phyloP scores from a whole-genome alignment of 1,140 invertebrate genomes.

The Lordiphosa mommai region DNA sequence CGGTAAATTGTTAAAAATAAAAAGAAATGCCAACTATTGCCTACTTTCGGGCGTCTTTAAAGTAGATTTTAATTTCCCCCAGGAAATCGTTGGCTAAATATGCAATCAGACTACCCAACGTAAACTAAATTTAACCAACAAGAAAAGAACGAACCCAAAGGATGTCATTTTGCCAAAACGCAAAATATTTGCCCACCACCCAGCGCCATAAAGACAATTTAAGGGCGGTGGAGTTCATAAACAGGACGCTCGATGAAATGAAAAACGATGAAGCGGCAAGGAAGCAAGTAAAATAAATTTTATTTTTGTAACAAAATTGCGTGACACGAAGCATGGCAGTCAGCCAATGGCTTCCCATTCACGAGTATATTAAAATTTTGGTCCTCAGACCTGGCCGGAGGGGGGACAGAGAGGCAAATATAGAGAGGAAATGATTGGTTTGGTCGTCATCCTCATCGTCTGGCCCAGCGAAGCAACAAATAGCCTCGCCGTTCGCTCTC shows the following conservation, averaged over 20 bases:
- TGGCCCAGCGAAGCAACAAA: slow-evolving; percentile 66
- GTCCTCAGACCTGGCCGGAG: slow-evolving; percentile 24
- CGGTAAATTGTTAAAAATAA: background rate
- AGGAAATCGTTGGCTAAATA: slow-evolving; percentile 49
- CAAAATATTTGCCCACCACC: slow-evolving; percentile 55
- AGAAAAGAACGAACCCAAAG: slow-evolving; percentile 36
- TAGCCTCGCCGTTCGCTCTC: slow-evolving; percentile 25
- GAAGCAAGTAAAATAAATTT: slow-evolving; percentile 47
- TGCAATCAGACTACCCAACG: slow-evolving; percentile 31
- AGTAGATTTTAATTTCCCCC: slow-evolving; percentile 70
- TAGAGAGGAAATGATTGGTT: slow-evolving; percentile 60
- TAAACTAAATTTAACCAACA: slow-evolving; percentile 62
- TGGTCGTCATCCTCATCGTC: slow-evolving; percentile 43
- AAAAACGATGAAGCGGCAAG: slow-evolving; percentile 36
- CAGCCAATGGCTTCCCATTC: slow-evolving; percentile 49
- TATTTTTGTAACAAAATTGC: slow-evolving; percentile 70
- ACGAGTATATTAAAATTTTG: slow-evolving; percentile 65
- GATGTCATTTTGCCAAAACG: slow-evolving; percentile 65
- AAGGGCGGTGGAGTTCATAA: slow-evolving; percentile 62
- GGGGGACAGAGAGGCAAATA: slow-evolving; percentile 15
- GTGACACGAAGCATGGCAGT: slow-evolving; percentile 55
- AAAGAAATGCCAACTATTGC: background rate
- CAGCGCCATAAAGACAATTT: slow-evolving; percentile 69
- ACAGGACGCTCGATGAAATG: slow-evolving; percentile 57
- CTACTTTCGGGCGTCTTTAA: slow-evolving; percentile 9